Conservation (phyloP, 2,113 vertebrate genomes). For the Axis porcinus region DNA sequence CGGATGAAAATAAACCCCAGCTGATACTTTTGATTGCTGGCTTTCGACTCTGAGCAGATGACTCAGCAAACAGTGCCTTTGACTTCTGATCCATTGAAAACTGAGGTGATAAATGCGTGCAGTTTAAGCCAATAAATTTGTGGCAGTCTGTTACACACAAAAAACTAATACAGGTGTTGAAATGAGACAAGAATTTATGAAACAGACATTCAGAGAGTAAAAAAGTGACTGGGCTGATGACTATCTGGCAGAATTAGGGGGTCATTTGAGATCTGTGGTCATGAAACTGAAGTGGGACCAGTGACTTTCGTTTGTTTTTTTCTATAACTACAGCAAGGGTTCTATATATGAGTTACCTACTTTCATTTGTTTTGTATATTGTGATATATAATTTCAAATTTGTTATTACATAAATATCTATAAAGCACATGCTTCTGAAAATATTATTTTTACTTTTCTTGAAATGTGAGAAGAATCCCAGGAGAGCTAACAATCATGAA, state of each 20-base stretch:
- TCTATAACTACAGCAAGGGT: not conserved
- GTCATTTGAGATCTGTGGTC: not conserved
- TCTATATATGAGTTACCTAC: not conserved
- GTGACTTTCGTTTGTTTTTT: not conserved
- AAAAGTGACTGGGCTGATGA: not conserved
- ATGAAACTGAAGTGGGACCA: not conserved
- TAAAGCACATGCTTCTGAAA: not conserved
- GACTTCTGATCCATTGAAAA: not conserved
- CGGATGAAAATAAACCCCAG: not conserved
- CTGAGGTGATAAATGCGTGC: not conserved
- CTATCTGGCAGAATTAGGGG: not conserved
- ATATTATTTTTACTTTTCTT: not conserved
- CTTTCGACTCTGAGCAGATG: not conserved
- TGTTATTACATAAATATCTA: not conserved
- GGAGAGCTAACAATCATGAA: not conserved
- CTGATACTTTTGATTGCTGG: not conserved
- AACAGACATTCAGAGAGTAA: not conserved
- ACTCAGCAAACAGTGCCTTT: not conserved
- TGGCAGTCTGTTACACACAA: not conserved
- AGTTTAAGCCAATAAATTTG: not conserved
- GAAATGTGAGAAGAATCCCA: not conserved
- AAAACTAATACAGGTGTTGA: not conserved
- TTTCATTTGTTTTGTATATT: not conserved
- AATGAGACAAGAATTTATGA: not conserved
- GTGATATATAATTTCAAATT: constrained; percentile 6